Evolutionary conservation across 2,113 vertebrate species (phyloP), one percentile per base, ranked within the genome.

Genomic region (Hystrix cristata): DNA sequence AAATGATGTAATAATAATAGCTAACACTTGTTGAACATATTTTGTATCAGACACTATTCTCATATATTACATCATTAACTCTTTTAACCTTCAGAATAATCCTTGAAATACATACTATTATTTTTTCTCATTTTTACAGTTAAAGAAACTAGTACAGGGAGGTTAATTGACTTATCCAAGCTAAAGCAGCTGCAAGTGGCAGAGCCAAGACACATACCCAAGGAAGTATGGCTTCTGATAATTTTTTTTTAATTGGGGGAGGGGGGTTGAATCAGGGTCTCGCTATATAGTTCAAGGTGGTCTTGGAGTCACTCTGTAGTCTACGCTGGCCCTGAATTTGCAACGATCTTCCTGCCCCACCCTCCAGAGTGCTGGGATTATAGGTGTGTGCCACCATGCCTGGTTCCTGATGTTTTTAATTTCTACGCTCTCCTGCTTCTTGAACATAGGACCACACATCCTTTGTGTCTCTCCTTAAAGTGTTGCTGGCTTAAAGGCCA

Each of bases 1-100:
- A 46, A 89, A 94, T 94, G 84, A 97, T 62, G 27, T 46, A 83
- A 82, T 83, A 87, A 92, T 92, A 93, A 87, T 15, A 87, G 80
- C 19, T 95, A 95, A 84, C 48, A 64, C 76, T 95, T 72, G 81
- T 60, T 69, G 29, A 93, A 71, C 43, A 84, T 10, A 57, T 48
- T 53, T 34, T 48, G n/a, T 9, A 81, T 46, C 15, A 83, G 38
- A 81, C 0, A 72, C 38, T 4, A n/a, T 88, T 72, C 43, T 95
- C 64, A 78, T 13, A 79, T n/a, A 67, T 84, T 80, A 67, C 12
- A 48, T 87, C 29, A 57, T 59, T 55, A 90, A 89, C 21, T 89
- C 81, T 92, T 81, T 87, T 46, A 95, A 83, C 1, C 21, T 43
- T 84, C 57, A 76, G n/a, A 60, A 48, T 16, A 19, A 76, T 34